Conservation (phyloP, 1,140 invertebrate genomes). For the Triops cancriformis region DNA sequence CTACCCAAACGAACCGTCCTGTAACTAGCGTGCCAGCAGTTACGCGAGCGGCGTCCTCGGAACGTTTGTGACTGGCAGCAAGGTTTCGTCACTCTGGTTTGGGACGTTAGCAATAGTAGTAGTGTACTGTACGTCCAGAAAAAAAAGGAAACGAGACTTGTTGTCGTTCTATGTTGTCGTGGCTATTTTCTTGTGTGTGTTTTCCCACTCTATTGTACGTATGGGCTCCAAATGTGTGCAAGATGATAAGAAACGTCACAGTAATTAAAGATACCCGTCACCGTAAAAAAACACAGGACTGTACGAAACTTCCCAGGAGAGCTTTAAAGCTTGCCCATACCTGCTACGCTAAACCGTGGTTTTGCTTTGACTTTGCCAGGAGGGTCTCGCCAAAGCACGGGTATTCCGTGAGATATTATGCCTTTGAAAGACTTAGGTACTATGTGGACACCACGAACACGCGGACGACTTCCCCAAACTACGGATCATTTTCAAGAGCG, state of each 20-base stretch:
- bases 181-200: too few relatives aligned
- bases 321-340: conserved; percentile 16
- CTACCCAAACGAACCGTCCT: too few relatives aligned
- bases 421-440: conserved; percentile 22
- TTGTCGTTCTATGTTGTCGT: too few relatives aligned
- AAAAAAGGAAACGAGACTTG: too few relatives aligned
- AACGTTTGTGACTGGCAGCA: too few relatives aligned
- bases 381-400: conserved; percentile 28
- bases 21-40: too few relatives aligned
- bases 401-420: conserved; percentile 28
- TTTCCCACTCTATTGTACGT: too few relatives aligned
- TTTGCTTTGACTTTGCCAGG: conserved; percentile 27
- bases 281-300: neutral
- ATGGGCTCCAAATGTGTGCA: neutral
- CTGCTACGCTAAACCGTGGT: conserved; percentile 30
- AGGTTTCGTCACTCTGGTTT: too few relatives aligned
- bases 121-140: too few relatives aligned
- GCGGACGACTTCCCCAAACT: neutral
- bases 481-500: neutral
- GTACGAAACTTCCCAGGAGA: neutral
- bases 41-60: too few relatives aligned
- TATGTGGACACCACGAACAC: conserved; percentile 16
- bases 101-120: too few relatives aligned
- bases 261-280: neutral
- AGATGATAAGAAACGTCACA: neutral